Conservation (phyloP, 2,113 vertebrate species). For the human region GRCh38 chr17:32547001-32547500, state of each 20-base stretch:
- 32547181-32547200: too few relatives aligned
- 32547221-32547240: not conserved
- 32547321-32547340: slow-evolving; percentile 37
- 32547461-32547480: not conserved
- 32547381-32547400: slow-evolving; percentile 67
- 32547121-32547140: too few relatives aligned
- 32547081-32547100: too few relatives aligned
- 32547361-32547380: slow-evolving; percentile 28
- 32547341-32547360: slow-evolving; percentile 62
- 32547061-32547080: too few relatives aligned
- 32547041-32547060: too few relatives aligned
- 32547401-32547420: slow-evolving; percentile 52
- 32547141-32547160: too few relatives aligned
- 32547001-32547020: too few relatives aligned
- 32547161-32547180: too few relatives aligned
- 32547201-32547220: not conserved
- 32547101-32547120: too few relatives aligned
- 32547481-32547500: not conserved
- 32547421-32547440: not conserved
- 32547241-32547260: not conserved
- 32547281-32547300: slow-evolving; percentile 4
- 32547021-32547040: too few relatives aligned
- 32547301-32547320: slow-evolving; percentile 1
- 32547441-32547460: slow-evolving; percentile 9
- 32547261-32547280: not conserved